Evolutionary conservation across 2,888 invertebrate species (phyloP).

Genomic region (Encarsia formosa): DNA sequence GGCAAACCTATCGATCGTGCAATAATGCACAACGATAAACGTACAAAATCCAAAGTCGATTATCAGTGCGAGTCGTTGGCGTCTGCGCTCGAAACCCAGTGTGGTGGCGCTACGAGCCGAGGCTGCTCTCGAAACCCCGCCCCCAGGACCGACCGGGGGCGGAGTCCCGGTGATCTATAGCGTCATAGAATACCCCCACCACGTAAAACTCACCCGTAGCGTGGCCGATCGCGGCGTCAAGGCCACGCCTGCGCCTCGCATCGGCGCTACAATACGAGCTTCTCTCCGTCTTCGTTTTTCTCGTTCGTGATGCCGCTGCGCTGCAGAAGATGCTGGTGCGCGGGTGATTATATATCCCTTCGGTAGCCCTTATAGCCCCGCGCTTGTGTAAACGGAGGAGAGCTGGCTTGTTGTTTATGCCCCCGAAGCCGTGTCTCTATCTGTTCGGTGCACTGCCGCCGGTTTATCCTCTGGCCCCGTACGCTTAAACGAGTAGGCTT

Average conservation of each 20-base stretch:
- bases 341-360: neutral
- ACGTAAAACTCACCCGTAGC: constrained; percentile 19
- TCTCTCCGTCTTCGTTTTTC: constrained; percentile 3
- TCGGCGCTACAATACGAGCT: constrained; percentile 17
- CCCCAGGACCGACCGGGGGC: constrained; percentile 34
- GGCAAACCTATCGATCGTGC: too few relatives aligned
- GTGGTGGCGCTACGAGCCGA: constrained; percentile 39
- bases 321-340: neutral
- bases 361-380: too few relatives aligned
- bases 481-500: too few relatives aligned
- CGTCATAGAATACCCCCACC: constrained; percentile 50
- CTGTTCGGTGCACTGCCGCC: too few relatives aligned
- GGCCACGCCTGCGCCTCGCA: constrained; percentile 45
- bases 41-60: too few relatives aligned
- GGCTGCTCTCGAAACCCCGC: constrained; percentile 32
- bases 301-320: neutral
- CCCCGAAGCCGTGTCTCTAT: too few relatives aligned
- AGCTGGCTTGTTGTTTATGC: too few relatives aligned
- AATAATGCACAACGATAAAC: too few relatives aligned
- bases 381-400: too few relatives aligned
- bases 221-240: constrained; percentile 34
- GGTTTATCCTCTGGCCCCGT: too few relatives aligned
- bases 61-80: neutral
- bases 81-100: constrained; percentile 15
- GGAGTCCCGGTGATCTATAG: constrained; percentile 50